Evolutionary conservation across 2,888 invertebrate genomes (phyloP).

Genomic region (Cynaeus angustus): DNA sequence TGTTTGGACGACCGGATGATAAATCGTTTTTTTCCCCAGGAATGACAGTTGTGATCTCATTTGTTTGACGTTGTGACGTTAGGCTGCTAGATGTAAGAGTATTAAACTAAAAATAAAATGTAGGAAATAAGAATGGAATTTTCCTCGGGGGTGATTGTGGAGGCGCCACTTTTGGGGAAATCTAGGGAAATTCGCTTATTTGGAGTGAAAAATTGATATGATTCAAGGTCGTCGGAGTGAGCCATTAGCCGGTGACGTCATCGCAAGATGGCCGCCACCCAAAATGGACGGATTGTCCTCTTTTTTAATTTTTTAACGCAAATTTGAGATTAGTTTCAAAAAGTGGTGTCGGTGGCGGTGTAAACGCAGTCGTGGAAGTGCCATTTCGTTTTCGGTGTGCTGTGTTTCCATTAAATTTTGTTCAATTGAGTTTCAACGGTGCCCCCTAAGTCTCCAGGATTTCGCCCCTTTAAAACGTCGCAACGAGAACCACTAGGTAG

Average conservation of each 20-base stretch:
- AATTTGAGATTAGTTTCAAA: slow-evolving; percentile 32
- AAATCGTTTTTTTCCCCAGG: slow-evolving; percentile 35
- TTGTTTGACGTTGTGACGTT: slow-evolving; percentile 22
- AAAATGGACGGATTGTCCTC: slow-evolving; percentile 38
- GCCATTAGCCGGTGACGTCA: slow-evolving; percentile 41
- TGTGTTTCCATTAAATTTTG: slow-evolving; percentile 4
- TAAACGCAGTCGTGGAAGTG: neutral
- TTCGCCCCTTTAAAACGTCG: slow-evolving; percentile 36
- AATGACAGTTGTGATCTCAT: slow-evolving; percentile 9
- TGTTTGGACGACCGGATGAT: slow-evolving; percentile 86
- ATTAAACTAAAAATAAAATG: neutral
- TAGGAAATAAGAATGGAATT: neutral
- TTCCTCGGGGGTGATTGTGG: neutral
- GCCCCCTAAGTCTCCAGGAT: slow-evolving; percentile 26
- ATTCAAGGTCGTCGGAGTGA: slow-evolving; percentile 33
- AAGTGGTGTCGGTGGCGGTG: slow-evolving; percentile 17
- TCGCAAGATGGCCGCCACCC: slow-evolving; percentile 46
- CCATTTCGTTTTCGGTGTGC: slow-evolving; percentile 10
- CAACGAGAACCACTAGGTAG: slow-evolving; percentile 19
- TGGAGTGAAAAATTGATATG: slow-evolving; percentile 16
- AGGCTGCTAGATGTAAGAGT: neutral
- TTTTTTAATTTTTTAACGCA: slow-evolving; percentile 43
- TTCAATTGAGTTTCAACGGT: neutral
- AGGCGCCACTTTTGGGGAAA: neutral
- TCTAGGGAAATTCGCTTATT: slow-evolving; percentile 9